Percentiles rank a stretch among this genome's conserved stretches.
These are phyloP conservation scores for Montipora sp. DNA, from an alignment of 64 coral and sea anemone species.

Conservation along the genomic window DNA sequence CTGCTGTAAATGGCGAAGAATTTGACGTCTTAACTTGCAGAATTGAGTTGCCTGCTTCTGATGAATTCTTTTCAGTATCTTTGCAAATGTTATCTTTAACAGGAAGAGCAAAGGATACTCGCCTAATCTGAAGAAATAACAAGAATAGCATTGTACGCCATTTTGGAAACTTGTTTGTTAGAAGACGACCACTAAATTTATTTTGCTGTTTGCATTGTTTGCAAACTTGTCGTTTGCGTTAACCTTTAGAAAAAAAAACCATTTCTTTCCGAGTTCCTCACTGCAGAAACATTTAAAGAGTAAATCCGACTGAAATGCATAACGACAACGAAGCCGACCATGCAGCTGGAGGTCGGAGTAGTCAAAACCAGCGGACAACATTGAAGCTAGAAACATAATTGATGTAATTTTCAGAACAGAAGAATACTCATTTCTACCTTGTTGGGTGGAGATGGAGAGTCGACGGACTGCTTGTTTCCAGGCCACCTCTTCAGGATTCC, in stretches of 20 bases:
- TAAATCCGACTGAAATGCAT: too few species aligned
- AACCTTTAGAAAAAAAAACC: too few species aligned
- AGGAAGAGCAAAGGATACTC: conserved; percentile 95
- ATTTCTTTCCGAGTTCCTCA: too few species aligned
- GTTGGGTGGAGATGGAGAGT: conserved; percentile 84
- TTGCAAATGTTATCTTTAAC: conserved; percentile 35
- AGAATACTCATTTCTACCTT: conserved; percentile 45
- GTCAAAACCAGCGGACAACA: not conserved
- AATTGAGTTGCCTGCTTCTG: not conserved
- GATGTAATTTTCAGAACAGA: not conserved
- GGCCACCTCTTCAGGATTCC: conserved; percentile 81
- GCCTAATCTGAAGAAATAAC: conserved; percentile 59
- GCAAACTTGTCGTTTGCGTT: too few species aligned
- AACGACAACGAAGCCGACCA: too few species aligned
- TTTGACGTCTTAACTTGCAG: not conserved
- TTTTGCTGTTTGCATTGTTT: too few species aligned
- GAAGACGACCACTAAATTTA: too few species aligned
- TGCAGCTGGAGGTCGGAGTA: too few species aligned
- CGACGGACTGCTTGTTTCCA: conserved; percentile 47
- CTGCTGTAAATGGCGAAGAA: not conserved
- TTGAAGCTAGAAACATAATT: too few species aligned
- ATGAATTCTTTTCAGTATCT: not conserved
- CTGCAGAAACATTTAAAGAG: too few species aligned
- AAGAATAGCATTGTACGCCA: not conserved
- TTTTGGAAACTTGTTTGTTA: not conserved